Base-by-base conservation (phyloP, 2,113 vertebrate species). In the Nematolebias whitei region DNA sequence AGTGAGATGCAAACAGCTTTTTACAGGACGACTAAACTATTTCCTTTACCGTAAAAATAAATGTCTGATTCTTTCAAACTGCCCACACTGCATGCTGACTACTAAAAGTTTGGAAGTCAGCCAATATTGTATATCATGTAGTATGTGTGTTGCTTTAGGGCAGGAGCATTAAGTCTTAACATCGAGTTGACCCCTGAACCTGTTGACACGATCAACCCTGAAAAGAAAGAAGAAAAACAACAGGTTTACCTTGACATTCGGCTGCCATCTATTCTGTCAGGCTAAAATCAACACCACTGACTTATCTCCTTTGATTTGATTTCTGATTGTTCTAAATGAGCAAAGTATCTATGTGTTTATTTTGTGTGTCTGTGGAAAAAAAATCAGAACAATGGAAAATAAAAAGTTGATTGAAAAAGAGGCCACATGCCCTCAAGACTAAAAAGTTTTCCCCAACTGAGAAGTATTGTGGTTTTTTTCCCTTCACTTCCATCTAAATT, bases 401-500 rank as follows among this genome's bases (percentile, higher is more conserved):
- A 63, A 63, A 65, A 65, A 48, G 44, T 44, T 54, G 23, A 49
- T n/a, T 39, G 50, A 61, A 24, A 44, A 10, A 38, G 9, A 75
- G 19, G 48, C 19, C 38, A 24, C 14, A 49, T 57, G 53, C 55
- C 53, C 53, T 41, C 35, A 43, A 50, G 59, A 13, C 41, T 73
- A 62, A 80, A 69, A 79, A 72, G 38, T 76, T 81, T 66, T 63
- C 54, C 56, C n/a, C 47, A 75, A 50, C 66, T 68, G 41, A 63
- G 63, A 75, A 76, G 59, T 58, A 52, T 35, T 40, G 66, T 52
- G 22, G 65, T 57, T 85, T 68, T 74, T 69, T 61, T 39, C 6
- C n/a, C 12, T n/a, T 19, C 16, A 54, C 60, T 68, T 81, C 79
- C 60, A 86, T 91, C 77, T 89, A 89, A 90, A 89, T 88, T 90